Evolutionary conservation across 2,888 invertebrate species (phyloP).

Genomic region (Calliopum simillimum): DNA sequence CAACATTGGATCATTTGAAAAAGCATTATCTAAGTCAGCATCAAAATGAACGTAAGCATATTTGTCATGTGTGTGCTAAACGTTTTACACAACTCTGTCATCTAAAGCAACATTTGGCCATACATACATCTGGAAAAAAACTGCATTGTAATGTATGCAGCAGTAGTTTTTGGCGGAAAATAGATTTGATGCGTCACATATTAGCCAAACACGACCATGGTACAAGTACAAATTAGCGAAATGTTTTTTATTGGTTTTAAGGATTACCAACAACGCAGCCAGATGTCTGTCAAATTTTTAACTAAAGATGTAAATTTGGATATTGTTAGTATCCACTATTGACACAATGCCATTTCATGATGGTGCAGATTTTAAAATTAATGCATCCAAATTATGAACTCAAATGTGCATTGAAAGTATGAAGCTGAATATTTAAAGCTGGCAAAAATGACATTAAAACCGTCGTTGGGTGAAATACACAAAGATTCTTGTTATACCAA

Average conservation of each 20-base stretch:
- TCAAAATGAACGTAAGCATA: conserved; percentile 52
- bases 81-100: conserved; percentile 52
- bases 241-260: not conserved
- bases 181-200: conserved; percentile 45
- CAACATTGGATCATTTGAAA: conserved; percentile 52
- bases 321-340: no score
- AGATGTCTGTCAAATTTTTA: no score
- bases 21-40: conserved; percentile 54
- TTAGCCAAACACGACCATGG: conserved; percentile 35
- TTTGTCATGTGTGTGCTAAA: conserved; percentile 50
- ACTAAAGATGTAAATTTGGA: no score
- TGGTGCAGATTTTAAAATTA: no score
- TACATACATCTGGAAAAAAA: conserved; percentile 47
- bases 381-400: no score
- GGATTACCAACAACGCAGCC: no score
- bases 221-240: not conserved
- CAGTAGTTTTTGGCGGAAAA: conserved; percentile 46
- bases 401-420: no score
- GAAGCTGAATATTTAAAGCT: no score
- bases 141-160: conserved; percentile 44
- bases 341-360: no score
- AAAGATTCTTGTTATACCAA: no score
- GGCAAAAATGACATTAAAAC: no score
- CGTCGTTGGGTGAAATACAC: no score
- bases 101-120: conserved; percentile 50